Conservation (phyloP, 2,113 vertebrate genomes). For the Rissa tridactyla region DNA sequence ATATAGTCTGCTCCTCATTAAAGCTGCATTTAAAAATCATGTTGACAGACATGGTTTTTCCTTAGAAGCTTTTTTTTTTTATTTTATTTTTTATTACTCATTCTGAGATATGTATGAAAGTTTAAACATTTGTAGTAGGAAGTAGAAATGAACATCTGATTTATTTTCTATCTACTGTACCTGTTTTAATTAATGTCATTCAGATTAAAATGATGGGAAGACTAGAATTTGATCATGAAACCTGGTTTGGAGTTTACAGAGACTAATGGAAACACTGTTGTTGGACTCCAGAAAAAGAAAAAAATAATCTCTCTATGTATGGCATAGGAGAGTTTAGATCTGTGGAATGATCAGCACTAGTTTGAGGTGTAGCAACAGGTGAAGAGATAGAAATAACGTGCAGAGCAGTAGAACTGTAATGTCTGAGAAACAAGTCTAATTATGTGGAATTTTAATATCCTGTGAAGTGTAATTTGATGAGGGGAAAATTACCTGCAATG, state of each 20-base stretch:
- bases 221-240: not conserved
- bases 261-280: not conserved
- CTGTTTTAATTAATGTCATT: not conserved
- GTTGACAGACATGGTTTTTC: not conserved
- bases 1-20: not conserved
- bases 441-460: not conserved
- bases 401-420: not conserved
- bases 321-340: accelerated
- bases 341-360: not conserved
- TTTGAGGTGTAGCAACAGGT: not conserved
- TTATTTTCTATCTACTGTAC: not conserved
- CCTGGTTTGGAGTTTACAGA: not conserved
- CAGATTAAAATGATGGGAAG: not conserved
- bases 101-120: not conserved
- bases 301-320: accelerated
- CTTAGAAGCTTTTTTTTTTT: not conserved
- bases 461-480: not conserved
- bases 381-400: not conserved
- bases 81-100: not conserved
- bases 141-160: not conserved
- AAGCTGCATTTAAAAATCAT: not conserved
- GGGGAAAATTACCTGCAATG: not conserved
- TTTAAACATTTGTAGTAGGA: not conserved
- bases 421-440: not conserved
- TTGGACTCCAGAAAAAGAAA: not conserved